Percentiles rank a stretch among this genome's conserved stretches.
Evolutionary conservation across 2,797 vertebrate genomes (phyloP).

Genomic region (Eptatretus atami): DNA sequence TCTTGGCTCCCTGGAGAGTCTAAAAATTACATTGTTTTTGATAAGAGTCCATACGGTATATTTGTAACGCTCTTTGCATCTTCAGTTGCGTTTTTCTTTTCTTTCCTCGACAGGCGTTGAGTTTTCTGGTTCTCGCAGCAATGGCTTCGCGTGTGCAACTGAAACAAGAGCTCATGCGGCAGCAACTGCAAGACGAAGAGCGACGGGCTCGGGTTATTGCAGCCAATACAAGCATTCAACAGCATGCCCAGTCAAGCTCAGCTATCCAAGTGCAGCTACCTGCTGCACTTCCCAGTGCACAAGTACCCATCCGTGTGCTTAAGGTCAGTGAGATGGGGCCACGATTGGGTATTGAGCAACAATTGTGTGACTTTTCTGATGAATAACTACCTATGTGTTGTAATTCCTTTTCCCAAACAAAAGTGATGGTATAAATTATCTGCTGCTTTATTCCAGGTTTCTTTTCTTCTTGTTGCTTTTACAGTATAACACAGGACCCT

Average conservation of each 20-base stretch:
- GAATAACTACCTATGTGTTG: no score
- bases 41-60: no score
- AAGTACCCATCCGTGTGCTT: conserved; percentile 51
- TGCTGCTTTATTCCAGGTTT: neutral
- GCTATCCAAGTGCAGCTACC: conserved; percentile 37
- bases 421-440: neutral
- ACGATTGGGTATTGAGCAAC: neutral
- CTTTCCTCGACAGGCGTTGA: no score
- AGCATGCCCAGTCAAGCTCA: conserved; percentile 17
- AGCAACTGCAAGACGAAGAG: conserved; percentile 49
- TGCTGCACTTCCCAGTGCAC: conserved; percentile 26
- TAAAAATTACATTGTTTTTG: no score
- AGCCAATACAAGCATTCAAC: conserved; percentile 7
- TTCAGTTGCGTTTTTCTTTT: no score
- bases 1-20: no score
- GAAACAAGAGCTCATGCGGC: conserved; percentile 27
- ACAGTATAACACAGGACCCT: neutral
- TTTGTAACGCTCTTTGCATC: no score
- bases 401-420: neutral
- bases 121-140: no score
- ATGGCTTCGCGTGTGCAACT: conserved; percentile 44
- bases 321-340: conserved; percentile 22
- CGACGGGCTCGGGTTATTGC: conserved; percentile 18
- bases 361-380: neutral
- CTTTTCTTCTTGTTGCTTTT: neutral